These are phyloP conservation scores for Characodon lateralis DNA, from an alignment of 2,797 vertebrate species.

Conservation along the genomic window DNA sequence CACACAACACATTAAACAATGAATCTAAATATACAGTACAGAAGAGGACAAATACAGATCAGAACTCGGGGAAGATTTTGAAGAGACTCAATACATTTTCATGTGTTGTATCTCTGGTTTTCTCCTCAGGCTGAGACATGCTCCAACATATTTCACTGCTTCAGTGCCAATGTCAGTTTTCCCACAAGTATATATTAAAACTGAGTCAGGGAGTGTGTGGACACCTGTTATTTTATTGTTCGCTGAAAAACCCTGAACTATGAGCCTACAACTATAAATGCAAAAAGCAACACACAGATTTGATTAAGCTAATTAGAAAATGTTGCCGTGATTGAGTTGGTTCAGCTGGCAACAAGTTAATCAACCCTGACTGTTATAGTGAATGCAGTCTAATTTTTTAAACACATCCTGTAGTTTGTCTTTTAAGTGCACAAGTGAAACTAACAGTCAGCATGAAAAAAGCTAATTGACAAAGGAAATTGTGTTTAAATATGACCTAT, in stretches of 20 bases:
- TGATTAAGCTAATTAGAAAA: neutral
- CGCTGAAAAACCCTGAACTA: neutral
- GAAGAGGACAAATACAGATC: slow-evolving; percentile 1
- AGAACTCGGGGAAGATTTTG: slow-evolving; percentile 4
- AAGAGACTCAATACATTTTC: slow-evolving; percentile 4
- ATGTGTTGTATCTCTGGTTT: slow-evolving; percentile 16
- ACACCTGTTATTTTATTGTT: slow-evolving; percentile 6
- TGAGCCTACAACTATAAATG: neutral
- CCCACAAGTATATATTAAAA: neutral
- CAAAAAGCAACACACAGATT: neutral
- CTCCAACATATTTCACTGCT: slow-evolving; percentile 39
- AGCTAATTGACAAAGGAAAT: neutral
- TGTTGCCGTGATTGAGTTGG: neutral
- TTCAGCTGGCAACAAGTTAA: neutral
- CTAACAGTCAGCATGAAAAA: neutral
- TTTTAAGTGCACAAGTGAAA: neutral
- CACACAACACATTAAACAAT: neutral
- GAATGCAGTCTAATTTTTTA: neutral
- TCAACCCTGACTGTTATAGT: neutral
- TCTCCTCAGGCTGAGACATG: slow-evolving; percentile 20
- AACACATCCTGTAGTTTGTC: neutral
- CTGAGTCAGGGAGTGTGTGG: neutral
- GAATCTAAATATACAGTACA: neutral
- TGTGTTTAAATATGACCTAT: no score
- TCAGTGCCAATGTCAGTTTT: slow-evolving; percentile 22